Base-by-base conservation (phyloP, 2,113 vertebrate species). In the Plestiodon gilberti region DNA sequence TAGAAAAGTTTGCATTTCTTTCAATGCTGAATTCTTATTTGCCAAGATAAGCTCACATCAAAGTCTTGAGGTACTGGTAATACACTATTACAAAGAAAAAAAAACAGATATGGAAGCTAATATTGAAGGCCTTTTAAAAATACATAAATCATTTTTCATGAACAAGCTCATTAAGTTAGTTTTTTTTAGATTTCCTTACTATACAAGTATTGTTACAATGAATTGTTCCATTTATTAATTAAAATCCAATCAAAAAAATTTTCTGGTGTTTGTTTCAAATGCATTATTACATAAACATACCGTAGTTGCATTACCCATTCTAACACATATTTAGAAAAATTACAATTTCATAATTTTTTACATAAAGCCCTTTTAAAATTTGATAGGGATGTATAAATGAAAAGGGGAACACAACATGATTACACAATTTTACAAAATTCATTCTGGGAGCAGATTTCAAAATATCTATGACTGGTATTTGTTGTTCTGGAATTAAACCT, bases 351-450 rank as follows among this genome's bases (percentile, higher is more conserved):
- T 89, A 90, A 92, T 95, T 86, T 93, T 95, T 88, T 94, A 96
- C 96, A 97, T 94, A 97, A 98, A 98, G 97, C 96, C 97, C 97
- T 98, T 97, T 95, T 88, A 95, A 96, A 95, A 94, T 90, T 78
- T 90, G 85, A 92, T 88, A 94, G 86, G 91, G 84, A 90, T 76
- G 86, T 92, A 94, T 13, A 91, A 87, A 87, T 2, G 84, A 90
- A 48, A 83, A 91, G 57, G 83, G 10, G 70, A 93, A 91, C 93
- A 95, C 91, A 90, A 92, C 90, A 90, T 5, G 70, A 96, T 80
- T 88, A 93, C 94, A 94, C 92, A 91, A 65, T 84, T 93, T 84
- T 84, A 85, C 90, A 69, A 93, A 91, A 48, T 91, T 78, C 73
- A 81, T 83, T 92, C 89, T 85, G 89, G 87, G 85, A 92, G 87